These are phyloP conservation scores for Nipponia nippon DNA, from an alignment of 2,113 vertebrate species.

Conservation along the genomic window DNA sequence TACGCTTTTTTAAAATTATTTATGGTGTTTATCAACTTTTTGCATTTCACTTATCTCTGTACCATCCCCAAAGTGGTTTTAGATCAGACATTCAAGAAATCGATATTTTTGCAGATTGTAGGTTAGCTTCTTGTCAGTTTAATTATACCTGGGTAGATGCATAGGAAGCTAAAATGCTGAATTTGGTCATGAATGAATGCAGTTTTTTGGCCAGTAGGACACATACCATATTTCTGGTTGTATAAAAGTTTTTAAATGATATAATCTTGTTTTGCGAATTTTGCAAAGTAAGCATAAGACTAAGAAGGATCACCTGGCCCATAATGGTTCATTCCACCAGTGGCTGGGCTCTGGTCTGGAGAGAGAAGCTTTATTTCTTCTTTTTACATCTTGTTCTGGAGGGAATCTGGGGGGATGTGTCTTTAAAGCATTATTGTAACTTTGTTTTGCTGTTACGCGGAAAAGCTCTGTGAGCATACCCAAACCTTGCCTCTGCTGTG, in stretches of 20 bases:
- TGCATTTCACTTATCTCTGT: not conserved
- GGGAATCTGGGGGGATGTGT: not conserved
- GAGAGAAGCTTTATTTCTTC: not conserved
- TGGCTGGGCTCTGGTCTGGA: not conserved
- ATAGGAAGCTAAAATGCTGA: not conserved
- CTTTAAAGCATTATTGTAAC: not conserved
- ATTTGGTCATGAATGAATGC: not conserved
- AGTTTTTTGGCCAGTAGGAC: not conserved
- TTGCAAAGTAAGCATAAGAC: not conserved
- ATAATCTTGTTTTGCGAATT: not conserved
- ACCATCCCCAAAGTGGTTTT: not conserved
- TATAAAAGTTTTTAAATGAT: not conserved
- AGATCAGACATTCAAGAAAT: not conserved
- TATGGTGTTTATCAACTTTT: not conserved
- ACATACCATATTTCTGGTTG: not conserved
- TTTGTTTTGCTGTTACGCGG: not conserved
- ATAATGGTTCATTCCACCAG: not conserved
- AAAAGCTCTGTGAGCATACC: rapidly evolving
- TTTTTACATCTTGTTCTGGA: not conserved
- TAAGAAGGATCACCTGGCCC: not conserved
- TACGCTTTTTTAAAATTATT: not conserved
- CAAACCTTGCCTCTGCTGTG: not conserved
- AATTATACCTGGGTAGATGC: not conserved
- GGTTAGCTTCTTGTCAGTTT: not conserved
- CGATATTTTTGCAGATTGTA: not conserved